Conservation (phyloP, 2,113 vertebrate species). For the Grammatotria lemairii region DNA sequence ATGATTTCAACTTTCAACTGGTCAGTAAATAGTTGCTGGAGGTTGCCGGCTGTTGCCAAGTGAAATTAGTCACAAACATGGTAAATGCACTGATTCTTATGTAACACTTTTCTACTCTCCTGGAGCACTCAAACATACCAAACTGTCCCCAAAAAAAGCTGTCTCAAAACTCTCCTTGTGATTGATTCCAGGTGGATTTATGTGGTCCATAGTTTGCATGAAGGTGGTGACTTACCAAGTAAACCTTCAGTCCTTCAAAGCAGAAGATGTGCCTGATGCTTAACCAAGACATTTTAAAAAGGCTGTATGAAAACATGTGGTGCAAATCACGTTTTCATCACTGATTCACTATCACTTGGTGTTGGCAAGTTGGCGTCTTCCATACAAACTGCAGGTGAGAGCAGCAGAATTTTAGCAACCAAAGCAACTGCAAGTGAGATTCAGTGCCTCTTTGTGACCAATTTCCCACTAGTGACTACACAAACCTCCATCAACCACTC, state of each 20-base stretch:
- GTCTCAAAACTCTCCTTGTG: background rate
- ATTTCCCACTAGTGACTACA: background rate
- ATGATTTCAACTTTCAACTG: background rate
- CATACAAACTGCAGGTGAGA: background rate
- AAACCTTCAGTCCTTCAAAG: background rate
- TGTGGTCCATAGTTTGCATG: background rate
- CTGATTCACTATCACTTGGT: background rate
- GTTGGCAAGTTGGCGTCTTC: background rate
- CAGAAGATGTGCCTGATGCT: background rate
- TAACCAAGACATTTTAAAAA: background rate
- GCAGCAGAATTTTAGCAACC: accelerated
- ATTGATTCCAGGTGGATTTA: background rate
- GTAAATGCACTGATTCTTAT: background rate
- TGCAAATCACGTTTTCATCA: background rate
- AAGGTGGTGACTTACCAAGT: background rate
- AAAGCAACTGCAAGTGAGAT: background rate
- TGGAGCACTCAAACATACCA: background rate
- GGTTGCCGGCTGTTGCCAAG: background rate
- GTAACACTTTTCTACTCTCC: background rate
- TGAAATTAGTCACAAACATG: background rate
- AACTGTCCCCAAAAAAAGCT: background rate
- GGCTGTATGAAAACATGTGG: background rate
- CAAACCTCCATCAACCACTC: background rate
- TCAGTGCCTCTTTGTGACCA: background rate
- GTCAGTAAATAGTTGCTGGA: background rate